These are phyloP conservation scores for Andrena flavipes DNA, from an alignment of 2,888 invertebrate genomes.

Conservation along the genomic window DNA sequence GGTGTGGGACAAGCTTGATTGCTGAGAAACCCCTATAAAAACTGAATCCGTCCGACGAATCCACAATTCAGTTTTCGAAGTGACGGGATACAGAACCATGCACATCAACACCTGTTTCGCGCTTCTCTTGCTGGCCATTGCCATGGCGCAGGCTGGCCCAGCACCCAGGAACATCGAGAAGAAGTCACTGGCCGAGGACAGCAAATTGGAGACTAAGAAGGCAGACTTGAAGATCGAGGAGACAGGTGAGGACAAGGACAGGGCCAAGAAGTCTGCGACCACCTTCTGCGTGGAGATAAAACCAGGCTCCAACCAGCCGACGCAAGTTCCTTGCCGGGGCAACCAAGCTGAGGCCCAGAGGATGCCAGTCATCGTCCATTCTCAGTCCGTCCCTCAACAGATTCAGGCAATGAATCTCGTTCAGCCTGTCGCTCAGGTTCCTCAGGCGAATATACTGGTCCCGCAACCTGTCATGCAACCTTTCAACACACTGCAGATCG, in stretches of 20 bases:
- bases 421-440: constrained; percentile 10
- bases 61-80: constrained; percentile 24
- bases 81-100: constrained; percentile 31
- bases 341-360: constrained; percentile 2
- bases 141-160: constrained; percentile 26
- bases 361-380: not conserved
- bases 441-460: not conserved
- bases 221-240: constrained; percentile 37
- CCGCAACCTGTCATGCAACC: constrained; percentile 9
- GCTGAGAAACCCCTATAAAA: constrained; percentile 42
- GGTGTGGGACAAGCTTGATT: not conserved
- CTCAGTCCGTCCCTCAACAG: constrained; percentile 17
- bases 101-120: constrained; percentile 12
- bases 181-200: constrained; percentile 27
- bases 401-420: constrained; percentile 28
- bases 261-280: constrained; percentile 36
- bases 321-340: not conserved
- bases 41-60: not conserved
- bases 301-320: not conserved
- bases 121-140: not conserved
- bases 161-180: constrained; percentile 18
- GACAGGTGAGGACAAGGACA: constrained; percentile 37
- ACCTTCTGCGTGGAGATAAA: constrained; percentile 38
- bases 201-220: constrained; percentile 10
- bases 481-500: constrained; percentile 25